Evolutionary conservation across 2,888 invertebrate genomes (phyloP), one percentile per base, ranked within the genome.

Genomic region (Lordiphosa fenestrarum): DNA sequence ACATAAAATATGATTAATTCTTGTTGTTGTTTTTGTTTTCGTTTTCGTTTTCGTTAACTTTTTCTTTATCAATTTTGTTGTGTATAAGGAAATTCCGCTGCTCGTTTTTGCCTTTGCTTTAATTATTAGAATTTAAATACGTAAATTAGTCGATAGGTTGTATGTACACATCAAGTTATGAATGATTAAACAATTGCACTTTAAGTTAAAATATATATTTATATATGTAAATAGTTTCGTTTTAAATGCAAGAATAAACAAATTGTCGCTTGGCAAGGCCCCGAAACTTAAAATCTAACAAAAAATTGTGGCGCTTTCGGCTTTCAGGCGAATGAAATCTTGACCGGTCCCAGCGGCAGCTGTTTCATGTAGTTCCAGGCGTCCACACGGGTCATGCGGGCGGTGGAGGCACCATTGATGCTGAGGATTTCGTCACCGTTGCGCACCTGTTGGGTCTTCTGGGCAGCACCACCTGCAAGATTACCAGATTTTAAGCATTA

Each of bases 341-440:
- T 92, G 68, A 96, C 94, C 85, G 94, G 93, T 55, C 98, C 98
- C 86, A 95, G 94, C 52, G 96, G 95, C 70, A 98, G 90, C 83
- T 95, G 95, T 90, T 98, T 98, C 91, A 98, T 94, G 63, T 95
- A 93, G 73, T 95, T 95, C 98, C 98, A 98, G 52, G 96, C 97
- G 90, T 97, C 96, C 73, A 96, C 96, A 83, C 98, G 93, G n/a
- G 97, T 94, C 92, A 96, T 94, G 62, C 93, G 92, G 66, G 94
- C 93, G 85, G 96, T 94, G 74, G 95, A 94, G 69, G 92, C 92
- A 51, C 94, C 95, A 80, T 97, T 96, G 51, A 97, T 95, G 72
- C 93, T 92, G 35, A 97, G 90, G 71, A 98, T 92, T 90, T 97
- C 95, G 88, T 98, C 97, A 52, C 96, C 96, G 71, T 95, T 94